phyloP scores from a whole-genome alignment of 2,888 invertebrate species.

The Andrena marginata region DNA sequence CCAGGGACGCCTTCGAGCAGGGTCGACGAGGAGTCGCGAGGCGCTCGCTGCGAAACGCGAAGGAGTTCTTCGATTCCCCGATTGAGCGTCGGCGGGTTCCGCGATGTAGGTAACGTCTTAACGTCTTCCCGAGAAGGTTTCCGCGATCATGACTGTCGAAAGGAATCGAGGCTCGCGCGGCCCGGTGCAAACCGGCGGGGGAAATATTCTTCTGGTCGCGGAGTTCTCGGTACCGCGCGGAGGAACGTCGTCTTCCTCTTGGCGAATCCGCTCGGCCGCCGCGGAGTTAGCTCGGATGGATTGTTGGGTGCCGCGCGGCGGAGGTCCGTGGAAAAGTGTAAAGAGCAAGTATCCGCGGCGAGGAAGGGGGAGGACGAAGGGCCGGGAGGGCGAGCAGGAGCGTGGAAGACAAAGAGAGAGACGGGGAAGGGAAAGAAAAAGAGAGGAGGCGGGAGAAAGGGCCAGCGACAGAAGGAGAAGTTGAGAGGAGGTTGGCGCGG shows the following conservation, averaged over 20 bases:
- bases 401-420: slow-evolving; percentile 7
- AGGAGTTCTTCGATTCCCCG: neutral
- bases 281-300: slow-evolving; percentile 69
- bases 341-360: slow-evolving; percentile 50
- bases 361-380: slow-evolving; percentile 28
- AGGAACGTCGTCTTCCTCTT: slow-evolving; percentile 23
- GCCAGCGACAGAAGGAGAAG: slow-evolving; percentile 27
- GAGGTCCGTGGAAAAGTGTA: slow-evolving; percentile 68
- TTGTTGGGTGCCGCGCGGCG: slow-evolving; percentile 68
- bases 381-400: no score
- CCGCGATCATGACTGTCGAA: no score
- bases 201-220: slow-evolving; percentile 23
- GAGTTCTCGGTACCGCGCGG: slow-evolving; percentile 30
- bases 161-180: neutral
- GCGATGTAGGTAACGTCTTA: neutral
- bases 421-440: slow-evolving; percentile 27
- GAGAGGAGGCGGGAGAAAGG: slow-evolving; percentile 26
- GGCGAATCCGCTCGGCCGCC: slow-evolving; percentile 32
- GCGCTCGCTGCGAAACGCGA: neutral
- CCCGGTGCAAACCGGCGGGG: neutral
- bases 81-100: neutral
- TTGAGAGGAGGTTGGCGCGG: slow-evolving; percentile 48
- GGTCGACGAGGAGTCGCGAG: neutral
- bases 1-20: neutral
- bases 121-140: neutral